Conservation (phyloP, 2,888 invertebrate genomes). For the Drosophila mimica region DNA sequence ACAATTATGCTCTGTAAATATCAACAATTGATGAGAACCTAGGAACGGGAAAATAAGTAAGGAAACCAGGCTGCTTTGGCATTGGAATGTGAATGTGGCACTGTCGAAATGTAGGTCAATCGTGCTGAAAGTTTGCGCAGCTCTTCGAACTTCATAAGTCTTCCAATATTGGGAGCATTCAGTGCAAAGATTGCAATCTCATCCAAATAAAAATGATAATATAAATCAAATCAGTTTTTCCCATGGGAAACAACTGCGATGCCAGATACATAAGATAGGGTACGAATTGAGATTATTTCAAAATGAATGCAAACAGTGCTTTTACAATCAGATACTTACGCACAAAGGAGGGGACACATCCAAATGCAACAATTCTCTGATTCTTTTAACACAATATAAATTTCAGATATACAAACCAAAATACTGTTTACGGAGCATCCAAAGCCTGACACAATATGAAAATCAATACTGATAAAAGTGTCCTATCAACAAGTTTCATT, state of each 20-base stretch:
- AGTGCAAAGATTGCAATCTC: neutral
- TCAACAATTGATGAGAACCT: conserved; percentile 46
- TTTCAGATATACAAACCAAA: neutral
- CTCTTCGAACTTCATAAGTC: conserved; percentile 10
- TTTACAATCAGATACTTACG: neutral
- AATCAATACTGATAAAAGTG: neutral
- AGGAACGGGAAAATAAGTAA: neutral
- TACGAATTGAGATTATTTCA: neutral
- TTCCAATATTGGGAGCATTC: neutral
- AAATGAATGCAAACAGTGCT: neutral
- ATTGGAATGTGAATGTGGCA: conserved; percentile 16
- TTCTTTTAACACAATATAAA: neutral
- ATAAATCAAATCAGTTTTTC: neutral
- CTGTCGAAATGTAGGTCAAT: conserved; percentile 35
- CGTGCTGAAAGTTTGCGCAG: conserved; percentile 23
- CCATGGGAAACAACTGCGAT: neutral
- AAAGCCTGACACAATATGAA: conserved; percentile 25
- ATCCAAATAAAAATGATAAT: neutral
- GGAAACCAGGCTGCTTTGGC: conserved; percentile 20
- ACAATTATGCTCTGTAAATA: conserved; percentile 57
- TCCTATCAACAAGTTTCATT: neutral
- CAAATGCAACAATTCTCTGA: neutral
- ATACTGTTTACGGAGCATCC: neutral
- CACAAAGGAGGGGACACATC: neutral
- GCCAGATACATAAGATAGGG: neutral